Base-by-base conservation (phyloP, 2,797 vertebrate genomes). In the Philypnodon macrostomus region DNA sequence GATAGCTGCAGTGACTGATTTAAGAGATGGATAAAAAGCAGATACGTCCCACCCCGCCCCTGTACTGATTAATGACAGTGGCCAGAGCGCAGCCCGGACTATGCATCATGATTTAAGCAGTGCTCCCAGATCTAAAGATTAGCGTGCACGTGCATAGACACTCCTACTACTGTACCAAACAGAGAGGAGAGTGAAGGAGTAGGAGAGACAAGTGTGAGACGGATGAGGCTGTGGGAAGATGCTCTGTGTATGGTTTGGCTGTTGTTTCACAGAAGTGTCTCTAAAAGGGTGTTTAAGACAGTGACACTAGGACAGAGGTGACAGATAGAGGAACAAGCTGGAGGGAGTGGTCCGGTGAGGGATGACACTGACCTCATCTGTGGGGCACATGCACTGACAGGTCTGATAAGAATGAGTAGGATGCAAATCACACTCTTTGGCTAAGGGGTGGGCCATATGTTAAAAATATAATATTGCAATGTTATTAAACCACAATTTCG, bases 1-100 rank as follows among this genome's bases (percentile, higher is more conserved):
- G 77, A 91, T 92, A 92, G 86, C 89, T 89, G 86, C 90, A 91
- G 80, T 84, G 89, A 91, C 88, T 94, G 93, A 94, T 90, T 93
- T 90, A 91, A 93, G 89, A 94, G 92, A 93, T 85, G 88, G 93
- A 93, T 92, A 91, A 91, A 92, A 91, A 90, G 89, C 70, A 91
- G 90, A 91, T 90, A 91, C 83, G 85, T 88, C 85, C 64, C 86
- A n/a, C 65, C 92, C 92, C 88, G 88, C 83, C 92, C 88, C 89
- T 83, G 79, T 86, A 70, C 79, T 91, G 90, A 95, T 93, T 93
- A 94, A 95, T 90, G 88, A 92, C 85, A 82, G 87, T 77, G 85
- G 87, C 90, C 85, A 85, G 91, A 91, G 90, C 89, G 90, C 15
- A 87, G 87, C 87, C 87, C 87, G 90, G 91, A 92, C 89, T 79